Base-by-base conservation (phyloP, 2,113 vertebrate genomes). In the Kobus ellipsiprymnus region DNA sequence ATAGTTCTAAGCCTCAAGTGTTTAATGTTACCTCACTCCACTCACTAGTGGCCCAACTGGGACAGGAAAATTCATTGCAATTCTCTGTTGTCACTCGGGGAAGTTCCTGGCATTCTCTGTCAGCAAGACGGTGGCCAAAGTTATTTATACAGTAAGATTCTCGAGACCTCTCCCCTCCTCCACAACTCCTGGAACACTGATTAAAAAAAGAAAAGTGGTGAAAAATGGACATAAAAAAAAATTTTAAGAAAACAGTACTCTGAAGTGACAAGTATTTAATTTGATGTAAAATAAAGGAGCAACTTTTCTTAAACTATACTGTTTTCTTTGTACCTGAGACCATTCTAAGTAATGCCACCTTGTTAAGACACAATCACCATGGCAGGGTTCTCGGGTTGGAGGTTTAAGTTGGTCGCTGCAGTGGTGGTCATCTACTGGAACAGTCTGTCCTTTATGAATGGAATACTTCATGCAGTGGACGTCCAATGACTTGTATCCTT, bases 321-420 rank as follows among this genome's bases (percentile, higher is more conserved):
- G 88, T 81, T 88, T 80, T 57, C 82, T 95, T 40, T 46, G 90
- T 98, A 99, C 99, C 99, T 99, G 99, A 94, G 99, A 99, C 99
- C 99, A 99, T 90, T 99, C 99, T 11, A 99, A 99, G 98, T 99
- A 99, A 96, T 99, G 99, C 99, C 99, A 99, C 91, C 99, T 99
- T 98, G 99, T 98, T 36, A 99, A 98, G 89, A 99, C 98, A 96
- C 99, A 99, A 98, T 99, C 99, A 11, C 99, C 99, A 2, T 99
- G 99, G 97, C 99, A 99, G 50, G 98, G 78, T 96, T 99, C 99
- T 95, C 99, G 99, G 71, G 88, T 95, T 29, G 99, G 98, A 86
- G 99, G 99, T 95, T 99, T 99, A 62, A 97, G 90, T 4, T 99
- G 98, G 71, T 99, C 99, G 46, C 98, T 96, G 54, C 99, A 99